Conservation (phyloP, 1,140 invertebrate species). For the Papilio aristodemus region DNA sequence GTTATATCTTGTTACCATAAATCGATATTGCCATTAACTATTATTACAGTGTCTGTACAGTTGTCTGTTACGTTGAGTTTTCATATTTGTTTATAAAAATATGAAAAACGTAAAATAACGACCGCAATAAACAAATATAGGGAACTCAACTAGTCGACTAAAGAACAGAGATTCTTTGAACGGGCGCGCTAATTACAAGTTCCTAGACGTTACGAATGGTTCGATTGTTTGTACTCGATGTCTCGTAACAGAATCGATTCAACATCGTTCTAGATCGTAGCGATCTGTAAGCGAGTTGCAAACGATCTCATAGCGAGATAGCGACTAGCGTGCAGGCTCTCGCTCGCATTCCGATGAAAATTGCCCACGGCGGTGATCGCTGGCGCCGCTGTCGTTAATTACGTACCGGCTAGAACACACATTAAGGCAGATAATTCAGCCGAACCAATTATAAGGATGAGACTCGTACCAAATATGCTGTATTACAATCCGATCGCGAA, state of each 20-base stretch:
- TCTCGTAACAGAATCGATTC: slow-evolving; percentile 18
- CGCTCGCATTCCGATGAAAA: slow-evolving; percentile 61
- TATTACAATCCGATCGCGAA: slow-evolving; percentile 43
- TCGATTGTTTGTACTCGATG: slow-evolving; percentile 22
- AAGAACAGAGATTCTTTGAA: slow-evolving; percentile 28
- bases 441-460: slow-evolving; percentile 64
- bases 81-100: no score
- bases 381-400: slow-evolving; percentile 64
- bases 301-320: slow-evolving; percentile 50
- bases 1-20: no score
- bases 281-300: slow-evolving; percentile 17
- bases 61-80: no score
- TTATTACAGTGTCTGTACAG: no score
- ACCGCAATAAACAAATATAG: neutral
- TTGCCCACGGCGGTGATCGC: slow-evolving; percentile 55
- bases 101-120: neutral
- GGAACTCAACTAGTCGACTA: neutral
- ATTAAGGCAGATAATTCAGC: slow-evolving; percentile 68
- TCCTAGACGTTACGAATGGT: slow-evolving; percentile 21
- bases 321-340: slow-evolving; percentile 50
- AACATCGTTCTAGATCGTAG: slow-evolving; percentile 1
- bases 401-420: slow-evolving; percentile 59
- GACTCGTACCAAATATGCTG: slow-evolving; percentile 54
- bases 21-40: no score
- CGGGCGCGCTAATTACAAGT: slow-evolving; percentile 11